These are phyloP conservation scores for Eutolmus rufibarbis DNA, from an alignment of 2,888 invertebrate species.

Conservation along the genomic window DNA sequence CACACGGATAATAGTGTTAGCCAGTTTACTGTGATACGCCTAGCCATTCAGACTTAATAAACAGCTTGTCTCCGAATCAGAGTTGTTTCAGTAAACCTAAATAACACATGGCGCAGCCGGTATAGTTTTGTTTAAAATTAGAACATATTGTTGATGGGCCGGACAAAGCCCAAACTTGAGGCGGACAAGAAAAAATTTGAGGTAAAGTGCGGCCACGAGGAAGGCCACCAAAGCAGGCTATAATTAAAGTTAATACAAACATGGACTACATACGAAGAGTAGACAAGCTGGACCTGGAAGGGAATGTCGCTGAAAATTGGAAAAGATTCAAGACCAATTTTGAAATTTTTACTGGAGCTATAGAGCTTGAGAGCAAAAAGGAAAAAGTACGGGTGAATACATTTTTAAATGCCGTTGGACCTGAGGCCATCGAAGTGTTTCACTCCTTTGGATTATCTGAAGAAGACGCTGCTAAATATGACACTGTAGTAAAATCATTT, in stretches of 20 bases:
- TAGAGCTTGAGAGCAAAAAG: conserved; percentile 49
- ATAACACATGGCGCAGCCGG: no score
- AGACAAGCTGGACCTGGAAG: conserved; percentile 44
- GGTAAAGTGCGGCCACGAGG: background rate
- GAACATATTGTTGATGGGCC: no score
- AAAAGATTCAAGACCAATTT: conserved; percentile 50
- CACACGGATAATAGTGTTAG: no score
- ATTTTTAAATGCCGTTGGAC: conserved; percentile 51
- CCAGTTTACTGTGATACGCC: no score
- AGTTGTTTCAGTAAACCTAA: no score
- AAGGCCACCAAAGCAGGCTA: background rate
- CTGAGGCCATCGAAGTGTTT: conserved; percentile 47
- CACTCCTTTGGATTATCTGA: background rate
- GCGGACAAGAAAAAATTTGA: background rate
- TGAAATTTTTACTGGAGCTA: conserved; percentile 47
- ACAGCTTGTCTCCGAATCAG: no score
- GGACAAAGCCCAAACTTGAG: no score
- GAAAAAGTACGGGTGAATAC: conserved; percentile 50
- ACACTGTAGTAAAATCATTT: background rate
- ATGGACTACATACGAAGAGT: background rate
- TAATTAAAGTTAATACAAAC: no score
- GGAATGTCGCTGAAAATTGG: conserved; percentile 46
- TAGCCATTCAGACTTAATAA: no score
- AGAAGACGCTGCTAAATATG: background rate
- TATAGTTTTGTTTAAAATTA: no score